These are phyloP conservation scores for Eupeodes corollae DNA, from an alignment of 1,140 invertebrate genomes.

Conservation along the genomic window DNA sequence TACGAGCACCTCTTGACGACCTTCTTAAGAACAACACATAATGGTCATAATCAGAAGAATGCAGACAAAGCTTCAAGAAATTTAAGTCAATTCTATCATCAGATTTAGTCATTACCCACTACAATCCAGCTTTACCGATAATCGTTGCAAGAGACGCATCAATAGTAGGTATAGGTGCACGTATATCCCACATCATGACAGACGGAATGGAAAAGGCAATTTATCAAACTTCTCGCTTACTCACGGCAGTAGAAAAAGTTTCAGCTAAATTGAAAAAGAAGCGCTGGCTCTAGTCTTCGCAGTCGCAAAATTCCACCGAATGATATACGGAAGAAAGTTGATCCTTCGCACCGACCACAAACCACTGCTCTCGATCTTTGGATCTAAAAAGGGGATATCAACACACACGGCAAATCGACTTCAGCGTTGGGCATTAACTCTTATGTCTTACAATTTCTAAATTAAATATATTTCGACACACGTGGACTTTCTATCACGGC, in stretches of 20 bases:
- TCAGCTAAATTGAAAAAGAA: conserved; percentile 39
- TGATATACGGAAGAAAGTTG: conserved; percentile 27
- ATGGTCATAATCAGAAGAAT: background rate
- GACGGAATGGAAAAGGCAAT: conserved; percentile 22
- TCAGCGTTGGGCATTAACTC: conserved; percentile 23
- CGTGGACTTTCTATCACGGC: conserved; percentile 19
- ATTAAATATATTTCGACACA: conserved; percentile 15
- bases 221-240: conserved; percentile 29
- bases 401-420: conserved; percentile 13
- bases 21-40: conserved; percentile 2
- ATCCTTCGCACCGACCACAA: conserved; percentile 37
- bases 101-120: background rate
- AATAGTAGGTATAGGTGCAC: conserved; percentile 11
- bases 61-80: background rate
- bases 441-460: conserved; percentile 14
- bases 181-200: conserved; percentile 19
- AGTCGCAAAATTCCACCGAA: conserved; percentile 28
- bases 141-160: conserved; percentile 31
- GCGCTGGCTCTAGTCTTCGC: conserved; percentile 37
- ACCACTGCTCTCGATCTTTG: conserved; percentile 33
- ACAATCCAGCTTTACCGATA: conserved; percentile 7
- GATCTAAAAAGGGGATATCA: conserved; percentile 16
- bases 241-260: conserved; percentile 34
- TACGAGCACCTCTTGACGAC: conserved; percentile 6
- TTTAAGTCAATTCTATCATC: background rate